Conservation (phyloP, 92 coral and sea anemone genomes). For the Paramuricea clavata region DNA sequence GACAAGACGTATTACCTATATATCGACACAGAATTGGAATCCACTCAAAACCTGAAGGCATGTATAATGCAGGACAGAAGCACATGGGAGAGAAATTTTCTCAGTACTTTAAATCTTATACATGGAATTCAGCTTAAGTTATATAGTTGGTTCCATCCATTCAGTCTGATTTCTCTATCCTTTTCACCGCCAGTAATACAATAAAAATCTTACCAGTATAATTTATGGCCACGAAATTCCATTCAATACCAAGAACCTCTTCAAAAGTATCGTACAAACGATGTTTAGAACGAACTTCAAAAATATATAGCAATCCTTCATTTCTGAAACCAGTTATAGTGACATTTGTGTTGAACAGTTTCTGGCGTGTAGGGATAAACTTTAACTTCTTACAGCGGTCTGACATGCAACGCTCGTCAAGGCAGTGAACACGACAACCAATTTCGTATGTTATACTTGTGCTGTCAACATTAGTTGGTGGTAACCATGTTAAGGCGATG, state of each 20-base stretch:
- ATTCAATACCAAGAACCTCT: neutral
- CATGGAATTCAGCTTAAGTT: too few relatives aligned
- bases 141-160: neutral
- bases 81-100: too few relatives aligned
- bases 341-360: neutral
- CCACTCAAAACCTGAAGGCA: too few relatives aligned
- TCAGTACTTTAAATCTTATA: too few relatives aligned
- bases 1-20: too few relatives aligned
- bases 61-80: too few relatives aligned
- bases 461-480: constrained; percentile 5
- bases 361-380: constrained; percentile 3
- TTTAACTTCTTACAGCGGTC: neutral
- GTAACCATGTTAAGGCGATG: constrained; percentile 2
- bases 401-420: neutral
- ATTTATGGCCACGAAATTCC: constrained; percentile 32
- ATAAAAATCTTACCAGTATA: constrained; percentile 23
- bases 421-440: constrained; percentile 19
- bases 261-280: neutral
- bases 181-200: neutral
- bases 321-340: constrained; percentile 24
- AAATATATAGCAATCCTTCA: neutral
- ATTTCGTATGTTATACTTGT: neutral
- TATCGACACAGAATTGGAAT: too few relatives aligned
- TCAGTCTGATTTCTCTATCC: neutral
- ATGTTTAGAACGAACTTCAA: constrained; percentile 7